Percentiles rank a stretch among this genome's conserved stretches.
These are phyloP conservation scores for Heliothis subflexa DNA, from an alignment of 1,140 invertebrate genomes.

Conservation along the genomic window DNA sequence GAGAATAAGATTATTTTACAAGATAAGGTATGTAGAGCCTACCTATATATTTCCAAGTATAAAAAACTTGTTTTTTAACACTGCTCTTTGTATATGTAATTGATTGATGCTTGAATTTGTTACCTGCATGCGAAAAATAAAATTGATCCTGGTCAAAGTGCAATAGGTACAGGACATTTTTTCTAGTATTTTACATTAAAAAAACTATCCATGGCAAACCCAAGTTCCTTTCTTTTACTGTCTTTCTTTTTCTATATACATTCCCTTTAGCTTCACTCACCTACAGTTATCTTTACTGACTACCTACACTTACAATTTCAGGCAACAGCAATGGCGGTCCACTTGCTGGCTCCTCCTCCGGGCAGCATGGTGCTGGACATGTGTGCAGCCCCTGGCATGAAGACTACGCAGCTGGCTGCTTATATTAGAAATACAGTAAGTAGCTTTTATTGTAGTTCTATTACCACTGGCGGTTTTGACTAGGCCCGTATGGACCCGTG, in stretches of 20 bases:
- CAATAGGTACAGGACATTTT: too few species aligned
- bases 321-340: slow-evolving; percentile 95
- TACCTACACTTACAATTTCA: slow-evolving; percentile 67
- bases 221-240: not conserved
- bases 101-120: not conserved
- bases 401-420: slow-evolving; percentile 95
- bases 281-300: too few species aligned
- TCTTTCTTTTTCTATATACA: too few species aligned
- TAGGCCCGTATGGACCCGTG: too few species aligned
- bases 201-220: too few species aligned
- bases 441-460: not conserved
- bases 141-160: too few species aligned
- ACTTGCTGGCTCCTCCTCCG: slow-evolving; percentile 90
- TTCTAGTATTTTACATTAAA: too few species aligned
- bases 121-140: not conserved
- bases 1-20: slow-evolving; percentile 93
- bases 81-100: too few species aligned
- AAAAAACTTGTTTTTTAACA: too few species aligned
- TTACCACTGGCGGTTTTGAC: not conserved
- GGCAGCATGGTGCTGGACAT: slow-evolving; percentile 93
- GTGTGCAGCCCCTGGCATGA: slow-evolving; percentile 99
- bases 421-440: slow-evolving; percentile 90
- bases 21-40: slow-evolving; percentile 91
- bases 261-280: too few species aligned
- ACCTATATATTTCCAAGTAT: too few species aligned